Evolutionary conservation across 2,888 invertebrate species (phyloP).

Genomic region (Tridacna gigas): DNA sequence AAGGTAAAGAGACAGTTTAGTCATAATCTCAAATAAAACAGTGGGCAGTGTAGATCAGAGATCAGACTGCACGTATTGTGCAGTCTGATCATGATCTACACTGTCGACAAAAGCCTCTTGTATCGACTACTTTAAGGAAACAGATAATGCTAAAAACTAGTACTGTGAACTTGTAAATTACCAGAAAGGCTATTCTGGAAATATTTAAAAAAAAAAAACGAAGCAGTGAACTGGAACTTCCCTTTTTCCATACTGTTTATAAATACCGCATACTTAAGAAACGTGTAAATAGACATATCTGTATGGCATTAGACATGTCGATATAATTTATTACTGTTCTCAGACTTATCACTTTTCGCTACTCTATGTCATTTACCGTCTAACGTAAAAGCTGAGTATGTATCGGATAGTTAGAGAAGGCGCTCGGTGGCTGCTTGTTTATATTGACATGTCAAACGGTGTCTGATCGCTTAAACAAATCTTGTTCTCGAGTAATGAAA

Average conservation of each 20-base stretch:
- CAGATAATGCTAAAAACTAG: no score
- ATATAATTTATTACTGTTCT: background rate
- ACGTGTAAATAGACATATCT: no score
- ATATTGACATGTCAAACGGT: slow-evolving; percentile 20
- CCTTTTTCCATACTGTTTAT: no score
- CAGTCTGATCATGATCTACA: background rate
- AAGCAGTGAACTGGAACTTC: no score
- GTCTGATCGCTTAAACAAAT: slow-evolving; percentile 28
- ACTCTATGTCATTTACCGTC: background rate
- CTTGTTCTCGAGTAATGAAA: slow-evolving; percentile 24
- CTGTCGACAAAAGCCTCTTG: background rate
- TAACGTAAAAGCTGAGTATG: background rate
- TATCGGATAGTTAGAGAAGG: slow-evolving; percentile 1
- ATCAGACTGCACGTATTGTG: background rate
- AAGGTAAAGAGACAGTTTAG: no score
- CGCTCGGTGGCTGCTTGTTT: background rate
- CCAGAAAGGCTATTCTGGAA: no score
- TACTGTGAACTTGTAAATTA: no score
- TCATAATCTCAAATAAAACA: no score
- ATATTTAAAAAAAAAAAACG: no score
- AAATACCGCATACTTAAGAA: no score
- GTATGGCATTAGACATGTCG: no score
- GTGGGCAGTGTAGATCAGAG: background rate
- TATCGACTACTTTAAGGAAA: background rate
- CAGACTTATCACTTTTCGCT: background rate